These are phyloP conservation scores for Edolisoma coerulescens DNA, from an alignment of 2,113 vertebrate species.

Conservation along the genomic window DNA sequence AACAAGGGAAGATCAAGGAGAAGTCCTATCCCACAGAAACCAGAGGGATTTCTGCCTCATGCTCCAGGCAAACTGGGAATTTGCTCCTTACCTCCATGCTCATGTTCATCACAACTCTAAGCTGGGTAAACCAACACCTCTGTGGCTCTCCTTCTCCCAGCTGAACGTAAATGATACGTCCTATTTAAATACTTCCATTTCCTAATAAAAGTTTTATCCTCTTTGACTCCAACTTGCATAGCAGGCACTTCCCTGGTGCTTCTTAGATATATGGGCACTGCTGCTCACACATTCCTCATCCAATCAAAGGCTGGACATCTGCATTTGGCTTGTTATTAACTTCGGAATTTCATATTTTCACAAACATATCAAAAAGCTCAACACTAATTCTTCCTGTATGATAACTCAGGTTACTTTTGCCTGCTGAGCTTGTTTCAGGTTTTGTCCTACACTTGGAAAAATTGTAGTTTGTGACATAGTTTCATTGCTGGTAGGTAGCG, in stretches of 20 bases:
- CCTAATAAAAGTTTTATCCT: neutral
- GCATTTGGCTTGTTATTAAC: neutral
- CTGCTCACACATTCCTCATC: fast-evolving
- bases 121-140: neutral
- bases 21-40: neutral
- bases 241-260: neutral
- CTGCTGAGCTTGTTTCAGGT: neutral
- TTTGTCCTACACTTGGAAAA: neutral
- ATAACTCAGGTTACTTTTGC: neutral
- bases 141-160: neutral
- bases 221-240: neutral
- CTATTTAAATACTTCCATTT: neutral
- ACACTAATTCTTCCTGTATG: neutral
- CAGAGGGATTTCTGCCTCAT: neutral
- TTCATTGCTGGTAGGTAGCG: neutral
- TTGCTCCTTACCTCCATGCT: neutral
- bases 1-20: neutral
- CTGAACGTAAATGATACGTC: neutral
- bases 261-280: neutral
- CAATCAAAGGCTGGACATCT: neutral
- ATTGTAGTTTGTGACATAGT: neutral
- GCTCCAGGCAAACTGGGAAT: neutral
- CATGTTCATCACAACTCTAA: neutral
- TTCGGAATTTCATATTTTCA: neutral
- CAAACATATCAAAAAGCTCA: neutral